phyloP scores from a whole-genome alignment of 1,140 invertebrate genomes.

The Pararge aegeria region DNA sequence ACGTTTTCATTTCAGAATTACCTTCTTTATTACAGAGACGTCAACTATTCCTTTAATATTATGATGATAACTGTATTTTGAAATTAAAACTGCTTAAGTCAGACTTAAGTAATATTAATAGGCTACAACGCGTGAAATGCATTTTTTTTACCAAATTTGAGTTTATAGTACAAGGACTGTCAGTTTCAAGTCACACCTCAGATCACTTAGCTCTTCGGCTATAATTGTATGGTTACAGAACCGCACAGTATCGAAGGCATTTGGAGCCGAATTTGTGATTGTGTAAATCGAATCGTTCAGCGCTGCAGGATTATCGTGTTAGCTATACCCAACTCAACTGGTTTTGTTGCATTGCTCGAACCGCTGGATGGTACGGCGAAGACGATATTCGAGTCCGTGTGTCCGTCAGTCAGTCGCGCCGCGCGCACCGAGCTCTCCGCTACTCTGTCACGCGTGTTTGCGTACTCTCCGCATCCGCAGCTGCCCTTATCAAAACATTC shows the following conservation, averaged over 20 bases:
- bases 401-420: slow-evolving; percentile 57
- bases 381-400: slow-evolving; percentile 11
- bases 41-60: too few species aligned
- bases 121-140: too few species aligned
- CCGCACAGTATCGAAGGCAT: background rate
- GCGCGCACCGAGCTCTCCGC: slow-evolving; percentile 49
- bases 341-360: slow-evolving; percentile 21
- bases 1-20: too few species aligned
- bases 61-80: too few species aligned
- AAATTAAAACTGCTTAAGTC: too few species aligned
- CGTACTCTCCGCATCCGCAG: slow-evolving; percentile 32
- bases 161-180: too few species aligned
- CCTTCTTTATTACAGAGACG: too few species aligned
- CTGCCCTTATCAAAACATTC: slow-evolving; percentile 60
- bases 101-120: too few species aligned
- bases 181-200: background rate
- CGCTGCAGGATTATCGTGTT: slow-evolving; percentile 17
- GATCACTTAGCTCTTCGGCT: background rate
- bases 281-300: slow-evolving; percentile 10
- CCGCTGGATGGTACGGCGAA: slow-evolving; percentile 14
- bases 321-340: background rate
- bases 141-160: too few species aligned
- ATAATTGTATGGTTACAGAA: slow-evolving; percentile 2
- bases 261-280: slow-evolving; percentile 9
- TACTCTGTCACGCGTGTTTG: slow-evolving; percentile 32